Evolutionary conservation across 2,113 vertebrate species (phyloP), one percentile per base, ranked within the genome.

Genomic region (Cryptomyrus ogoouensis): DNA sequence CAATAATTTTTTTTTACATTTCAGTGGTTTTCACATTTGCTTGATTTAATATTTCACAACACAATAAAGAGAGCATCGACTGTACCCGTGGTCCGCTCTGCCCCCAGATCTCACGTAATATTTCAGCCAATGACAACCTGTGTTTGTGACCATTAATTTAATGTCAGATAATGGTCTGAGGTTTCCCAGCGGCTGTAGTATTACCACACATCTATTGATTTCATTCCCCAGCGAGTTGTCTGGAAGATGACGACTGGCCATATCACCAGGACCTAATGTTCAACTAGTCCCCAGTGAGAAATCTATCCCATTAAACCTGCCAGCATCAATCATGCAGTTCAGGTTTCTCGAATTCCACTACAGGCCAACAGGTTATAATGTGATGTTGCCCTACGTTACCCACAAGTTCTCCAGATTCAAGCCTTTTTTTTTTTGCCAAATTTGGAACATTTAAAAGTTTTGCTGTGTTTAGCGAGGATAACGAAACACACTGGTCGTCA

Each of bases 91-190:
- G 44, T 47, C 24, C 12, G 3, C 58, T 70, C 27, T 58, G 27
- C 53, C 35, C n/a, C n/a, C 13, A 21, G 87, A 21, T 46, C 2
- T 46, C 19, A 66, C 39, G 42, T 88, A 35, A 66, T 24, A 27
- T 87, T 21, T 87, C 50, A 88, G 87, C 58, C 53, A 66, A 3
- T 88, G 56, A 47, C 13, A 62, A 21, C 17, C 39, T 44, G 39
- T 46, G 62, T 84, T 27, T 27, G 44, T 50, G 88, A 88, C 44
- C n/a, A 47, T 88, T 46, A 74, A 88, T 74, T 88, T 74, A 77
- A 88, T 74, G 44, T 19, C 39, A 21, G 27, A 35, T 88, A 88
- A 58, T n/a, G 31, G 35, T 42, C 39, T 5, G 87, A 56, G 53
- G 58, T 17, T 10, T 46, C 46, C 31, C 53, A 0, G 19, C 0